Evolutionary conservation across 2,797 vertebrate genomes (phyloP), one percentile per base, ranked within the genome.

Genomic region (Smutsia gigantea): DNA sequence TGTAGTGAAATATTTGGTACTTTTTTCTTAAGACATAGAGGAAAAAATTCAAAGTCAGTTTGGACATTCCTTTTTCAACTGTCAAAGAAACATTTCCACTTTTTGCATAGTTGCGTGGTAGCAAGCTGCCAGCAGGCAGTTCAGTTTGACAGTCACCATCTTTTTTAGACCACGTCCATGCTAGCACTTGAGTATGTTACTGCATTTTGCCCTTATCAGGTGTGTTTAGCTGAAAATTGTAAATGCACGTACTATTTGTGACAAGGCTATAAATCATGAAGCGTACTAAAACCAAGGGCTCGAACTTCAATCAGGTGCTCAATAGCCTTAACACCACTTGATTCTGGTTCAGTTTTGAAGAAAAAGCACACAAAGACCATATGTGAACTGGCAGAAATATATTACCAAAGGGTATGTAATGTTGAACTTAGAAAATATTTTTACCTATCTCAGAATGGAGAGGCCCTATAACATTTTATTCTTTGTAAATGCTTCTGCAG

Each of bases 1-100:
- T n/a, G 53, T 87, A 25, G 53, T 97, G 34, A 97, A 77, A 75
- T 95, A 93, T 95, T 96, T 98, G 23, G 96, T 95, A 87, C 55
- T 95, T 97, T 96, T 96, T 96, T 97, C 78, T 93, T 79, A 96
- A 96, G 53, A 82, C 31, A 85, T 74, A 90, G 84, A 46, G 34
- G 4, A 69, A 95, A 92, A 97, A 95, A 18, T 93, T 74, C 63
- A 90, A 97, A 87, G 61, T 71, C 49, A 71, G 0, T 34, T 64
- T 55, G 69, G 15, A 55, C 74, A 17, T 87, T 95, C 81, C 39
- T 74, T 79, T 49, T 57, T 53, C 37, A 79, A 14, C 49, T 87
- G 19, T 63, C 59, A 83, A 93, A 72, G 37, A 86, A 91, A 57
- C 42, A 72, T 10, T 66, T 63, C 53, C 15, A 87, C 66, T 92